Conservation (phyloP, 2,797 vertebrate species). For the Eulemur albifrons region DNA sequence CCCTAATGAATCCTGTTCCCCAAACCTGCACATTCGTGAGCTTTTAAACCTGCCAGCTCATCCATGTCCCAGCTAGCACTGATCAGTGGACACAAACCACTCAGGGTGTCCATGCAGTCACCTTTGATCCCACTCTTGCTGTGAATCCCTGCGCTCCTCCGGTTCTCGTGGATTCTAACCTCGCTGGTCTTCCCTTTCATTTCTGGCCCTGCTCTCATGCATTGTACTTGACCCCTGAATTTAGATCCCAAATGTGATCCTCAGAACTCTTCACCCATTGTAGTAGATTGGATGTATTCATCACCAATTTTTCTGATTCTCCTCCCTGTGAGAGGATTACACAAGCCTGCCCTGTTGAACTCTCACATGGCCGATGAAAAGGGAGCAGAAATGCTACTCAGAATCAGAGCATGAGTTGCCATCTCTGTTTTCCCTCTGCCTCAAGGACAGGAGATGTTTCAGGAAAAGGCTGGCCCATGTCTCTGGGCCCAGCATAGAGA, state of each 20-base stretch:
- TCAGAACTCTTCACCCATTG: neutral
- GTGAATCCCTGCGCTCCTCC: neutral
- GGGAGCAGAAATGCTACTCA: neutral
- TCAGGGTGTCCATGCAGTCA: neutral
- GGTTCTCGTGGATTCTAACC: neutral
- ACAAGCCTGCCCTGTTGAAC: neutral
- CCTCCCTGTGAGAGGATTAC: neutral
- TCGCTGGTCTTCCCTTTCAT: neutral
- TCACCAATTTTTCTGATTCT: neutral
- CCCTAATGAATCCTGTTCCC: neutral
- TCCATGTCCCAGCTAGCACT: neutral
- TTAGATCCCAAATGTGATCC: neutral
- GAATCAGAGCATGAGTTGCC: neutral
- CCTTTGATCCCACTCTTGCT: neutral
- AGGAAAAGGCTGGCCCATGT: neutral
- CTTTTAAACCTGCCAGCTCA: neutral
- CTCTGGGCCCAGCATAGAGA: neutral
- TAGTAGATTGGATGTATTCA: neutral
- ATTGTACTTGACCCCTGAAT: neutral
- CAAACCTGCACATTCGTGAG: neutral
- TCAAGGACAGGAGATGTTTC: neutral
- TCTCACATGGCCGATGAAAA: neutral
- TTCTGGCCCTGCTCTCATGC: neutral
- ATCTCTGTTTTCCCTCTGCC: neutral
- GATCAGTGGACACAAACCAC: neutral